Base-by-base conservation (phyloP, 2,797 vertebrate species). In the Anguilla marmorata region DNA sequence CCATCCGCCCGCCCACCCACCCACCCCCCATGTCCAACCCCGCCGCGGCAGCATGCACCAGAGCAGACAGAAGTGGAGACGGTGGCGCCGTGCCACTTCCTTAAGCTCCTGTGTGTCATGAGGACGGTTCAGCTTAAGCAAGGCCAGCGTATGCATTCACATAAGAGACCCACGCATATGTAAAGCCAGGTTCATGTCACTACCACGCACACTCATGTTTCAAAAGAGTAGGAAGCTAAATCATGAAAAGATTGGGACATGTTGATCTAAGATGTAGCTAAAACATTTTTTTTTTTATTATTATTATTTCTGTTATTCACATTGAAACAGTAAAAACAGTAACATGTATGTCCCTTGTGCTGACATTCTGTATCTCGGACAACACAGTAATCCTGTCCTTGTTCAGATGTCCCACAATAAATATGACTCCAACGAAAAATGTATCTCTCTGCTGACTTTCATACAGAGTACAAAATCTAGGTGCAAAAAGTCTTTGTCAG, bases 381-480 rank as follows among this genome's bases (percentile, higher is more conserved):
- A 86, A 63, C 74, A 89, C 86, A 87, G 56, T 85, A 50, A 24
- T 56, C 85, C 66, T 45, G 33, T 37, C 82, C 76, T 58, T 74
- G 52, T 54, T 83, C 84, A 84, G 86, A 86, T 87, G 80, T 74
- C 74, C 79, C 95, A 95, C 95, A 93, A 96, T 95, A 95, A 96
- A 96, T 96, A 95, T 95, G 94, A 94, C 86, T 93, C 95, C 96
- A 95, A 96, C 95, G 96, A 96, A 96, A 96, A 96, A 96, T 94
- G 94, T 96, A 94, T 95, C 95, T 95, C 95, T 95, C 96, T 94
- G 94, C 94, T 95, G 94, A 94, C 93, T 93, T 96, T 95, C 96
- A 94, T 95, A 95, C 92, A 96, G 95, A 96, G 95, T 96, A 95
- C 94, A 95, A 95, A 96, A 96, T 95, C 95, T 95, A 96, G 96